A percentile compares a stretch with the other conserved stretches of the same genome.
Evolutionary conservation across 2,888 invertebrate species (phyloP).

Genomic region (Eupithecia dodoneata): DNA sequence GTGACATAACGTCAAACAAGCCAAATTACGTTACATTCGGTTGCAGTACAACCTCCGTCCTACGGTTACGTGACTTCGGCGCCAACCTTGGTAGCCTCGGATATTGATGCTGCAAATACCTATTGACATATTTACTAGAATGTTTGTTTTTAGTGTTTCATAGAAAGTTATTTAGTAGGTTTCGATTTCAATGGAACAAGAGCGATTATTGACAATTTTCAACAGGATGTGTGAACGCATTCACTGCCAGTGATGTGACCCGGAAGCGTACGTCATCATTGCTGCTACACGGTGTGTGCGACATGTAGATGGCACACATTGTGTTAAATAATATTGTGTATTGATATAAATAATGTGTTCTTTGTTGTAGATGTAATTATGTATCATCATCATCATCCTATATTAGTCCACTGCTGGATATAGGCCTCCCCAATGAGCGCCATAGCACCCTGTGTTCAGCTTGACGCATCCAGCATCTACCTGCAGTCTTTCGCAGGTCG

Average conservation of each 20-base stretch:
- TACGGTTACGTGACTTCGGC: not conserved
- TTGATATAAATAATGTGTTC: too few species aligned
- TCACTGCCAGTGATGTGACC: not conserved
- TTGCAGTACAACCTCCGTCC: not conserved
- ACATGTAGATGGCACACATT: not conserved
- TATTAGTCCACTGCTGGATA: too few species aligned
- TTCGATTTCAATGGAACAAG: not conserved
- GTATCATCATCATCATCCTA: too few species aligned
- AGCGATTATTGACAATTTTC: not conserved
- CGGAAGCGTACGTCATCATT: too few species aligned
- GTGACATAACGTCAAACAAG: conserved; percentile 1
- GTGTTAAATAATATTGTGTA: too few species aligned
- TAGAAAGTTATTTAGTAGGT: not conserved
- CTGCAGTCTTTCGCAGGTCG: too few species aligned
- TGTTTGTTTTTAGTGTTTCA: not conserved
- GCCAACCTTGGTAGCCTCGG: not conserved
- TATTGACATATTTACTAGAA: not conserved
- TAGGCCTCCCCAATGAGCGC: too few species aligned
- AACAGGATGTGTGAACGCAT: not conserved
- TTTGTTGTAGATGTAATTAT: too few species aligned
- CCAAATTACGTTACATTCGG: conserved; percentile 4
- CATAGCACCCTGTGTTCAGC: too few species aligned
- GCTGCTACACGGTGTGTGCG: not conserved
- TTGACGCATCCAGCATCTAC: too few species aligned
- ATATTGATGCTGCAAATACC: not conserved